Conservation (phyloP, 2,797 vertebrate species). For the Limosa lapponica region DNA sequence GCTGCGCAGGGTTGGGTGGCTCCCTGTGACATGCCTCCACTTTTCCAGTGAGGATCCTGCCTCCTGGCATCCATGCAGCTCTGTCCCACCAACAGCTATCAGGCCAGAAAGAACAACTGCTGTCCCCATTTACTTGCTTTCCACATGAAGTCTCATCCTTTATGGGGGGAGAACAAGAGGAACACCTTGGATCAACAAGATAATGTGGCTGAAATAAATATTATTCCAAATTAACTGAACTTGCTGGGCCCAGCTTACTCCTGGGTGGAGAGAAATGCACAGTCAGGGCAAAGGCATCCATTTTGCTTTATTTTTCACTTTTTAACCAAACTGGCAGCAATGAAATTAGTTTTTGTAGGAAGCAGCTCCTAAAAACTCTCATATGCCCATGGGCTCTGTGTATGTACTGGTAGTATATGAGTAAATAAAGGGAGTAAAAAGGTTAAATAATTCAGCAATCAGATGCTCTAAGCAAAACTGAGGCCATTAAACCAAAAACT, state of each 20-base stretch:
- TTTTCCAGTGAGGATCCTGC: background rate
- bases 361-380: background rate
- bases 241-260: background rate
- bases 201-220: constrained; percentile 10
- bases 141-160: background rate
- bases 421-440: background rate
- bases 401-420: background rate
- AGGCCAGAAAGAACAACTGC: background rate
- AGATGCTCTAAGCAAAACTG: background rate
- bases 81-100: background rate
- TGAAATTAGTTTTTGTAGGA: background rate
- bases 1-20: background rate
- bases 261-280: background rate
- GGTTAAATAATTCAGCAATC: background rate
- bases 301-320: background rate
- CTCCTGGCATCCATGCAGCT: background rate
- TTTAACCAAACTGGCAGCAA: background rate
- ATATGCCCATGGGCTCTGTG: background rate
- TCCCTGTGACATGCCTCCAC: fast-evolving
- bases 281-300: background rate
- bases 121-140: background rate
- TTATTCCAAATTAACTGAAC: constrained; percentile 25
- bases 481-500: background rate
- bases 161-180: background rate
- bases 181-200: background rate